Evolutionary conservation across 92 coral and sea anemone species (phyloP).

Genomic region (Isaurus tuberculatus): DNA sequence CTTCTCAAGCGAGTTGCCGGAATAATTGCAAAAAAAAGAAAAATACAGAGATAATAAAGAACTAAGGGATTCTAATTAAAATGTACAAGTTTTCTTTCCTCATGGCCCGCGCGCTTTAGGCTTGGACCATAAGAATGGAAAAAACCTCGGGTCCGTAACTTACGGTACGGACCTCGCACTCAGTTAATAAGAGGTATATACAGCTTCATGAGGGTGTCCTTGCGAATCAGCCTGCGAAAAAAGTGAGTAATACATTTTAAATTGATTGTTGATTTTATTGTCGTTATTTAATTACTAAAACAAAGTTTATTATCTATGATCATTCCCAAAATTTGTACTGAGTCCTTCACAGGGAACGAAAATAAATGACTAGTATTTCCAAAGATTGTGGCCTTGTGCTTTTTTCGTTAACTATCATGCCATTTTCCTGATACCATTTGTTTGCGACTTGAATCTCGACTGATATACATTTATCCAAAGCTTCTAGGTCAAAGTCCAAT

Average conservation of each 20-base stretch:
- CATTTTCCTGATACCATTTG: neutral
- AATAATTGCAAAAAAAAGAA: no score
- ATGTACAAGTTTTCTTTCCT: no score
- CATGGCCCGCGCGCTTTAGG: no score
- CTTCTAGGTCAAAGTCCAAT: neutral
- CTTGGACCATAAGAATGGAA: no score
- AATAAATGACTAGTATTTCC: neutral
- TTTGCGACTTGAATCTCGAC: neutral
- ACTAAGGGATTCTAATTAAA: no score
- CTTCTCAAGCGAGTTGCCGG: no score
- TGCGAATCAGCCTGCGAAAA: neutral
- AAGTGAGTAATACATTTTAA: neutral
- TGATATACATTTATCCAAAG: neutral
- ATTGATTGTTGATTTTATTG: neutral
- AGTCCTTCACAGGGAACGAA: neutral
- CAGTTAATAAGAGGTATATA: no score
- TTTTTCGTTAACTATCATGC: neutral
- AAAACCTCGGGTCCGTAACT: no score
- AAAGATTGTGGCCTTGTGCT: neutral
- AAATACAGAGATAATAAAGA: no score
- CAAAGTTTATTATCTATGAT: neutral
- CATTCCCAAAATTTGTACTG: neutral
- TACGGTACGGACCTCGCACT: no score
- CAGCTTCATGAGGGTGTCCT: neutral
- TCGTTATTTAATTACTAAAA: neutral